Conservation (phyloP, 2,888 invertebrate genomes). For the Macrophya alboannulata region DNA sequence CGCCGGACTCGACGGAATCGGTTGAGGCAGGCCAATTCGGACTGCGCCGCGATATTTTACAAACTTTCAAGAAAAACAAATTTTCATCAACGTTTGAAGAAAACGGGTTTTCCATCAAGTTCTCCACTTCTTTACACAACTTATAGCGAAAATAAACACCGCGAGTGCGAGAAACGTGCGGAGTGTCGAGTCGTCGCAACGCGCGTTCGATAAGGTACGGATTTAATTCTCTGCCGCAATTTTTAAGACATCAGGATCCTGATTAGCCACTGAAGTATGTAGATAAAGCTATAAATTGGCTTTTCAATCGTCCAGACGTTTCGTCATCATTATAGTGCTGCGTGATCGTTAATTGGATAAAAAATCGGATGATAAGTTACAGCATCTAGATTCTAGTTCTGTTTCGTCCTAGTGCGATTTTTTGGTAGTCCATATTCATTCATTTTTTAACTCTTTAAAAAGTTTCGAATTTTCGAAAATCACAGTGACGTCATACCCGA, state of each 20-base stretch:
- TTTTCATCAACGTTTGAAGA: background rate
- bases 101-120: background rate
- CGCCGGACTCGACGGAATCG: constrained; percentile 44
- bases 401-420: background rate
- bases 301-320: constrained; percentile 11
- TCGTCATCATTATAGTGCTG: background rate
- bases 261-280: background rate
- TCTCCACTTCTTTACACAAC: background rate
- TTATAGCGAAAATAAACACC: background rate
- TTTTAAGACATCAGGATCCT: background rate
- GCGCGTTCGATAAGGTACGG: constrained; percentile 28
- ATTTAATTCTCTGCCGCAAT: background rate
- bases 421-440: background rate
- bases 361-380: background rate
- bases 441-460: background rate
- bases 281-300: background rate
- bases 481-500: constrained; percentile 20
- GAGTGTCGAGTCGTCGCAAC: constrained; percentile 22
- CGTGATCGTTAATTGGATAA: background rate
- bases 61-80: background rate
- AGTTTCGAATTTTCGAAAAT: background rate
- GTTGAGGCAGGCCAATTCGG: background rate
- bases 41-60: background rate
- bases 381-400: no score
- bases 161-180: constrained; percentile 27